Evolutionary conservation across 2,888 invertebrate species (phyloP).

Genomic region (Cephalotes varians): DNA sequence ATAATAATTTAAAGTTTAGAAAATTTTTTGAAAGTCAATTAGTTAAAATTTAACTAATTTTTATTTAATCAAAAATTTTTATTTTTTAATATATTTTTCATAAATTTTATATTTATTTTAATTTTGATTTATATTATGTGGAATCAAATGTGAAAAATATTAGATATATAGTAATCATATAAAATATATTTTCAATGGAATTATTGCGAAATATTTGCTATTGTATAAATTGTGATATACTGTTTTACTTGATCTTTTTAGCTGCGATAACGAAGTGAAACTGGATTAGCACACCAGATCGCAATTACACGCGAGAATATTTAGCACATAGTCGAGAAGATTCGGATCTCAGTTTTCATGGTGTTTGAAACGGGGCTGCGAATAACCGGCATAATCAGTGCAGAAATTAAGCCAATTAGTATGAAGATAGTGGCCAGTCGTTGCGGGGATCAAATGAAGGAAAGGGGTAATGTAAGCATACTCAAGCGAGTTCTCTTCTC

Average conservation of each 20-base stretch:
- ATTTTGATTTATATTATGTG: background rate
- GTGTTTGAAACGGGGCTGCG: constrained; percentile 61
- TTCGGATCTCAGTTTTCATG: constrained; percentile 49
- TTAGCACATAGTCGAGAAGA: constrained; percentile 31
- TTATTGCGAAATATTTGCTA: background rate
- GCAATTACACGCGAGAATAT: constrained; percentile 21
- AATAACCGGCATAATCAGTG: constrained; percentile 70
- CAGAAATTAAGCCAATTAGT: constrained; percentile 72
- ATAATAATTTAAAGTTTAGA: background rate
- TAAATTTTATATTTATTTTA: background rate
- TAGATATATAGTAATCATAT: background rate
- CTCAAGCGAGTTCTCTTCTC: constrained; percentile 64
- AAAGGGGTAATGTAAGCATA: constrained; percentile 70
- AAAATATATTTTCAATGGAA: background rate
- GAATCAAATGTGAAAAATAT: background rate
- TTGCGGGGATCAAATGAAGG: constrained; percentile 54
- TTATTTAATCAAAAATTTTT: background rate
- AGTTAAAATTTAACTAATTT: background rate
- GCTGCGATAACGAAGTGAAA: background rate
- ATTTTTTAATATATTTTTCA: background rate
- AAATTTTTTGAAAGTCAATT: background rate
- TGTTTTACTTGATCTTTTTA: background rate
- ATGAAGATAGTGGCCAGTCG: constrained; percentile 57
- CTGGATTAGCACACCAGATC: background rate
- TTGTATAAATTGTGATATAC: background rate